These are phyloP conservation scores for Uloborus diversus DNA, from an alignment of 1,140 invertebrate genomes.

Conservation along the genomic window DNA sequence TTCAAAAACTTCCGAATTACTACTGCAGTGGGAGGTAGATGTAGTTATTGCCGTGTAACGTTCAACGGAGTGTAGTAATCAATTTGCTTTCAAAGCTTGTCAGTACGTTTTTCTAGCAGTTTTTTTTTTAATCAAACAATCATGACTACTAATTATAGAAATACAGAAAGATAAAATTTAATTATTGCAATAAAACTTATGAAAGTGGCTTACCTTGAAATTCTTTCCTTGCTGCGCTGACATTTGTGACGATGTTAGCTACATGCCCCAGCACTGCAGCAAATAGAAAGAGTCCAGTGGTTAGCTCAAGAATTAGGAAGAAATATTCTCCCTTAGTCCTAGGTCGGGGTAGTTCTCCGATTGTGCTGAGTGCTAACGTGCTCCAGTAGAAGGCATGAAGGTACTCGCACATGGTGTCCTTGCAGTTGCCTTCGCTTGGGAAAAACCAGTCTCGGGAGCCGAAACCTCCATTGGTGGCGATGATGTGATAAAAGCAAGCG, in stretches of 20 bases:
- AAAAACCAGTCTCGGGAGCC: constrained; percentile 87
- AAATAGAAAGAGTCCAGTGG: constrained; percentile 89
- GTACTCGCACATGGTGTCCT: constrained; percentile 91
- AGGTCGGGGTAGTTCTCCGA: constrained; percentile 73
- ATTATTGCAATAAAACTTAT: too few species aligned
- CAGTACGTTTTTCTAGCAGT: too few species aligned
- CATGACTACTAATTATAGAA: too few species aligned
- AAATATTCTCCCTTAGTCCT: constrained; percentile 89
- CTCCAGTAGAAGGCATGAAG: constrained; percentile 98
- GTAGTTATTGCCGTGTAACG: too few species aligned
- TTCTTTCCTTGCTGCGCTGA: constrained; percentile 90
- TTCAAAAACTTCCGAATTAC: too few species aligned
- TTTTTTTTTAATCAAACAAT: too few species aligned
- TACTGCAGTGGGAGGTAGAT: too few species aligned
- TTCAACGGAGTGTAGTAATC: too few species aligned
- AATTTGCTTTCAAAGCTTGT: too few species aligned
- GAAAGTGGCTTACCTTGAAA: constrained; percentile 95
- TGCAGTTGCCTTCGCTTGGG: constrained; percentile 67
- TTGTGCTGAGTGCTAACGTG: constrained; percentile 92
- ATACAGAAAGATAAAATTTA: too few species aligned
- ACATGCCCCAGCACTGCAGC: constrained; percentile 92
- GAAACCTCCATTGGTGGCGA: constrained; percentile 92
- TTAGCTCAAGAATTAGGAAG: constrained; percentile 87
- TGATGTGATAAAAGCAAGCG: constrained; percentile 95
- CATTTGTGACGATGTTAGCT: constrained; percentile 93